Evolutionary conservation across 2,888 invertebrate species (phyloP).

Genomic region (Fragum sueziense): DNA sequence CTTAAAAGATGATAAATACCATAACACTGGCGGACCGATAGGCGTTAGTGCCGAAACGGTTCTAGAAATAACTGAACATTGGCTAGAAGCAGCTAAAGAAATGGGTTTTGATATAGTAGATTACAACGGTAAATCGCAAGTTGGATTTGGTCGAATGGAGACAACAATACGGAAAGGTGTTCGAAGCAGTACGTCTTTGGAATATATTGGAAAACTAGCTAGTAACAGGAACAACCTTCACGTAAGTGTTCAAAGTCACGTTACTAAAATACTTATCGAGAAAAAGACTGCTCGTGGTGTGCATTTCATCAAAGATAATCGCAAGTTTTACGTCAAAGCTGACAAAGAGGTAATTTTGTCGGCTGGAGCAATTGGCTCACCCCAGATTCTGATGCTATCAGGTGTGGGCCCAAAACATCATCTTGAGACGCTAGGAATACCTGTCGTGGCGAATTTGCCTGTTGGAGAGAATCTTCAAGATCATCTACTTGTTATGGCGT

Average conservation of each 20-base stretch:
- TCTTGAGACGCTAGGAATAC: constrained; percentile 76
- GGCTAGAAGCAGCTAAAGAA: constrained; percentile 28
- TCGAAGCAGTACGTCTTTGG: constrained; percentile 29
- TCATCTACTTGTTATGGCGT: constrained; percentile 32
- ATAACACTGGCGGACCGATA: constrained; percentile 5
- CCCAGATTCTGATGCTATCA: constrained; percentile 79
- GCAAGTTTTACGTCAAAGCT: constrained; percentile 58
- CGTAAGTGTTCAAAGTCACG: constrained; percentile 46
- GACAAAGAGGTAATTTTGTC: constrained; percentile 75
- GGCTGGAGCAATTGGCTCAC: constrained; percentile 80
- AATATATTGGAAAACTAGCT: constrained; percentile 13
- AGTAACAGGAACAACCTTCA: constrained; percentile 28
- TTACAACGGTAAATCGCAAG: constrained; percentile 38
- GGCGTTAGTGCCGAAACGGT: neutral
- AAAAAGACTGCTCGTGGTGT: constrained; percentile 68
- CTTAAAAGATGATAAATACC: constrained; percentile 1
- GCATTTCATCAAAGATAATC: constrained; percentile 62
- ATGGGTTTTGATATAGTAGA: constrained; percentile 32
- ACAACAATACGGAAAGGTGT: constrained; percentile 30
- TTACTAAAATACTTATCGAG: constrained; percentile 68
- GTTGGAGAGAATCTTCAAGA: constrained; percentile 60
- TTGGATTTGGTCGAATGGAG: constrained; percentile 28
- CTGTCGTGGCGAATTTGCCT: constrained; percentile 73
- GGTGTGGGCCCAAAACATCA: constrained; percentile 80
- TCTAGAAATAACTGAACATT: constrained; percentile 5